These are phyloP conservation scores for Cygnus atratus DNA, from an alignment of 2,113 vertebrate genomes.

Conservation along the genomic window DNA sequence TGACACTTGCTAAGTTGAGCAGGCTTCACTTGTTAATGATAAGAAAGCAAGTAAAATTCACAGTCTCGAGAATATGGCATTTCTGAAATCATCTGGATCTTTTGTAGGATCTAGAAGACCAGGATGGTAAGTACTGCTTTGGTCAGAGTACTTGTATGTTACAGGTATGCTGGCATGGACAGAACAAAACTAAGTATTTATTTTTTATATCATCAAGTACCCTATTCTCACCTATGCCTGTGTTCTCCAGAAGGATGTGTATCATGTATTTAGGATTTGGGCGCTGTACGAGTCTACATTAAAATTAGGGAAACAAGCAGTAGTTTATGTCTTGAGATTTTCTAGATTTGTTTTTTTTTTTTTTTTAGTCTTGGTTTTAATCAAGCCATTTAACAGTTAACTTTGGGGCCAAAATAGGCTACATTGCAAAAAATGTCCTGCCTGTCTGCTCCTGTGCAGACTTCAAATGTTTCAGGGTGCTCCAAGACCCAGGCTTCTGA, in stretches of 20 bases:
- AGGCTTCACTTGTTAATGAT: background rate
- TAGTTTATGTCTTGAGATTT: background rate
- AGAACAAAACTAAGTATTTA: background rate
- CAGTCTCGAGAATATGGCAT: background rate
- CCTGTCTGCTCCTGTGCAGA: background rate
- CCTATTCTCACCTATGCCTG: background rate
- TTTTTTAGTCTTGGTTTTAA: background rate
- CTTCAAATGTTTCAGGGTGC: background rate
- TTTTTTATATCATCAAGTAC: background rate
- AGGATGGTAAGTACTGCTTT: background rate
- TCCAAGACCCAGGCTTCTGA: background rate
- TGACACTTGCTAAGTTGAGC: background rate
- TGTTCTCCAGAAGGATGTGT: background rate
- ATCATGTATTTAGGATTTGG: background rate
- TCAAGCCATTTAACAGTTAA: background rate
- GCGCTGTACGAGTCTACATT: background rate
- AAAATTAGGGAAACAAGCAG: background rate
- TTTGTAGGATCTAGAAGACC: background rate
- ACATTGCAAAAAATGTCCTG: background rate
- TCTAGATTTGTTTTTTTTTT: fast-evolving
- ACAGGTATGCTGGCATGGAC: background rate
- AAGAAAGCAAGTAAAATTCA: background rate
- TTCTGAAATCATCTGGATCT: background rate
- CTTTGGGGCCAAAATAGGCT: background rate
- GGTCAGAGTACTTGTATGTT: background rate